Conservation (phyloP, 1,140 invertebrate species). For the Bombus difficillimus region DNA sequence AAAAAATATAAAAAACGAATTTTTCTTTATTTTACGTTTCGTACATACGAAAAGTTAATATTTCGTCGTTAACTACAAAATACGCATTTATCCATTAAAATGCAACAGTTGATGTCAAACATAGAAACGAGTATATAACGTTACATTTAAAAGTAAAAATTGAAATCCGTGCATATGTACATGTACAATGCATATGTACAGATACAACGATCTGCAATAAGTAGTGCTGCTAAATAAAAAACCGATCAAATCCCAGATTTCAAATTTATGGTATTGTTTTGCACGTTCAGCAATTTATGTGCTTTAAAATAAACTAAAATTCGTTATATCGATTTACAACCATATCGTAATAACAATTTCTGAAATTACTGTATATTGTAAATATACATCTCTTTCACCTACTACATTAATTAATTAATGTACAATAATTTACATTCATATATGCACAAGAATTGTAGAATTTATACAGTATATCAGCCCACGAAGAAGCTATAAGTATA, state of each 20-base stretch:
- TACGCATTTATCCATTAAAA: conserved; percentile 13
- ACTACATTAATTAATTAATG: conserved; percentile 33
- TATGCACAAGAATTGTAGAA: conserved; percentile 14
- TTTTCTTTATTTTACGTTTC: conserved; percentile 29
- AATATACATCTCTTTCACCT: background rate
- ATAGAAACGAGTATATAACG: background rate
- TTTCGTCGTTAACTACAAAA: conserved; percentile 43
- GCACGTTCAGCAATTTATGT: too few relatives aligned
- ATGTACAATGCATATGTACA: background rate
- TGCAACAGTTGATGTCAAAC: background rate
- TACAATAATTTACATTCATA: conserved; percentile 53
- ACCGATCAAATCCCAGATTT: background rate
- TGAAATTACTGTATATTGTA: background rate
- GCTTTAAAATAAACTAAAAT: background rate
- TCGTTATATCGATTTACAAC: background rate
- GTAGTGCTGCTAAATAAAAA: background rate
- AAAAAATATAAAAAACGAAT: conserved; percentile 25
- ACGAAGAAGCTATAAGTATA: background rate
- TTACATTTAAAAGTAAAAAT: conserved; percentile 10
- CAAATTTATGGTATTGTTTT: background rate
- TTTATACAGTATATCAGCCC: conserved; percentile 7
- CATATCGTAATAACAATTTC: background rate
- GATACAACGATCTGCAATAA: background rate
- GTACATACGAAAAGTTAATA: conserved; percentile 45
- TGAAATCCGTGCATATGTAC: background rate